Evolutionary conservation across 2,113 vertebrate species (phyloP).

Genomic region (Melospiza georgiana): DNA sequence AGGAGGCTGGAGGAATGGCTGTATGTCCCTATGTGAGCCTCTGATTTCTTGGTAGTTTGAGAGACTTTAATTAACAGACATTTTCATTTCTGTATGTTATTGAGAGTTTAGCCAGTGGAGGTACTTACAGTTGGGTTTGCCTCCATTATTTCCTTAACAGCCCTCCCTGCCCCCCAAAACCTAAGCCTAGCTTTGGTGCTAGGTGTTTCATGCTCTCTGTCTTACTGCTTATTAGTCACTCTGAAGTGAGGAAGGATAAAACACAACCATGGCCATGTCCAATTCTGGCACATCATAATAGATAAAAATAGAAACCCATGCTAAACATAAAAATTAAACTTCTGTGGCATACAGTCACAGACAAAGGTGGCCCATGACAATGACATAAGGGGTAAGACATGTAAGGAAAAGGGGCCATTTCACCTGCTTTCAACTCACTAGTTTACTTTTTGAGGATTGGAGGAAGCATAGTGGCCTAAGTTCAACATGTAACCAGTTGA

Average conservation of each 20-base stretch:
- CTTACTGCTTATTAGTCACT: background rate
- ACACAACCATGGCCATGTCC: fast-evolving
- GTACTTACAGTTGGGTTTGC: background rate
- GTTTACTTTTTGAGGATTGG: background rate
- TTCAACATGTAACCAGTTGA: background rate
- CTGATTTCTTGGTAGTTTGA: background rate
- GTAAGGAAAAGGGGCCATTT: background rate
- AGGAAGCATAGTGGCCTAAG: background rate
- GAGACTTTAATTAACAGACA: background rate
- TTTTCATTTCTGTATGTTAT: background rate
- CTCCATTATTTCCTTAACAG: background rate
- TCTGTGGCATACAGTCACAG: background rate
- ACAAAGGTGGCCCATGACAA: background rate
- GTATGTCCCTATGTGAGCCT: background rate
- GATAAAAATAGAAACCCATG: background rate
- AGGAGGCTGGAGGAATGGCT: background rate
- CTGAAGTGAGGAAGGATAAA: background rate
- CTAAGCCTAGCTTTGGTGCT: background rate
- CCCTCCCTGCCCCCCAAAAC: background rate
- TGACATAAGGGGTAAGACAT: background rate
- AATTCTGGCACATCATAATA: background rate
- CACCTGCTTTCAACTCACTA: background rate
- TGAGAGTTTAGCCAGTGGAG: background rate
- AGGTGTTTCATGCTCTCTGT: background rate
- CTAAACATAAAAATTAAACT: background rate